Percentiles rank a stretch among this genome's conserved stretches.
These are phyloP conservation scores for Pogonophryne albipinna DNA, from an alignment of 2,797 vertebrate genomes.

Conservation along the genomic window DNA sequence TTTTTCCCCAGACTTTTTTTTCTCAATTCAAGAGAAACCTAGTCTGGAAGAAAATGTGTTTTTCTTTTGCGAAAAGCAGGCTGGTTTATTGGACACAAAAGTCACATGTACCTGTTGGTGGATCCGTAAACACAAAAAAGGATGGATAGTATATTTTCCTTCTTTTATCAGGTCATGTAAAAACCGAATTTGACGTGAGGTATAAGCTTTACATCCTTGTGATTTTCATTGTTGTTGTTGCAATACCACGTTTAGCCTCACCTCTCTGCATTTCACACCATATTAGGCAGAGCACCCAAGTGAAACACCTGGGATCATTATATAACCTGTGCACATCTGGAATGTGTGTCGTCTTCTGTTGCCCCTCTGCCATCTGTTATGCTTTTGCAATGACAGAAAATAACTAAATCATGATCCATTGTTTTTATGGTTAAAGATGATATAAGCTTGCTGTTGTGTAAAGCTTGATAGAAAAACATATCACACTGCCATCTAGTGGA, in stretches of 20 bases:
- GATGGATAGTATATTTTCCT: not conserved
- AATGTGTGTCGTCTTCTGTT: not conserved
- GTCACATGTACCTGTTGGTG: not conserved
- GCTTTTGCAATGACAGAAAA: not conserved
- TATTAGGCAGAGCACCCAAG: not conserved
- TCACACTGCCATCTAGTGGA: conserved; percentile 62
- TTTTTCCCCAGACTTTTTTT: too few relatives aligned
- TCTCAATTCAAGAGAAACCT: too few relatives aligned
- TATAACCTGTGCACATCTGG: not conserved
- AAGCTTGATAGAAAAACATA: not conserved
- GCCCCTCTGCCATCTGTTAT: not conserved
- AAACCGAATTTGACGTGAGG: not conserved
- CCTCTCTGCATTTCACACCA: not conserved
- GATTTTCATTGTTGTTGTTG: not conserved
- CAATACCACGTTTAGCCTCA: not conserved
- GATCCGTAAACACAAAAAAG: not conserved
- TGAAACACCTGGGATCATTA: not conserved
- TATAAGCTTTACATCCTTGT: not conserved
- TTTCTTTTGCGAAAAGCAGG: too few relatives aligned
- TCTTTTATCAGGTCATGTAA: not conserved
- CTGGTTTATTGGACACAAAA: too few relatives aligned
- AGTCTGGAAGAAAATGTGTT: too few relatives aligned
- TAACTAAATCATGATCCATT: conserved; percentile 4
- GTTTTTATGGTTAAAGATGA: not conserved
- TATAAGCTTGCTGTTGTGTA: not conserved